Conservation (phyloP, 2,888 invertebrate species). For the Thymelicus sylvestris region DNA sequence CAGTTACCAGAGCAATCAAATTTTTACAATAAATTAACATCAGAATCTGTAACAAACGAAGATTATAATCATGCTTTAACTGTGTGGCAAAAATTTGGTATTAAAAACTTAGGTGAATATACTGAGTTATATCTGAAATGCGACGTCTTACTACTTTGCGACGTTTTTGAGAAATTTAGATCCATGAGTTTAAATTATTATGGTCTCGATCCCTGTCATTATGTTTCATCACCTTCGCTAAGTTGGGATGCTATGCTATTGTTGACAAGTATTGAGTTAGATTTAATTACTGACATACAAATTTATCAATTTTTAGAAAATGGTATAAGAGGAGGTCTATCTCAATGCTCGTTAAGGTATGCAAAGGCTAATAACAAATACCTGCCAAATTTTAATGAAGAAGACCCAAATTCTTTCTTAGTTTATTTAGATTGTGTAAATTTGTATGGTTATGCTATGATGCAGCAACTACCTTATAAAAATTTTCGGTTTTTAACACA, state of each 20-base stretch:
- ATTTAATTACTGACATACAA: conserved; percentile 44
- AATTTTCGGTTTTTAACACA: conserved; percentile 11
- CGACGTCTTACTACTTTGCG: conserved; percentile 45
- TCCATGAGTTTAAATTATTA: conserved; percentile 42
- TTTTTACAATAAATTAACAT: conserved; percentile 13
- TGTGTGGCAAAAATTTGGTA: conserved; percentile 11
- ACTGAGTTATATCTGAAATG: conserved; percentile 44
- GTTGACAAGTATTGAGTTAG: conserved; percentile 39
- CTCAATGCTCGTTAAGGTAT: conserved; percentile 44
- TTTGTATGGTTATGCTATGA: conserved; percentile 50
- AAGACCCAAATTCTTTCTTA: conserved; percentile 36
- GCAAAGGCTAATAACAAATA: conserved; percentile 46
- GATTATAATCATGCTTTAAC: conserved; percentile 9
- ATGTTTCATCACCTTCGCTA: conserved; percentile 41
- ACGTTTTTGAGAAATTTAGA: conserved; percentile 51
- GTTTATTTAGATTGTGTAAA: conserved; percentile 53
- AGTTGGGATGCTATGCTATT: conserved; percentile 46
- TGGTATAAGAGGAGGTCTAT: conserved; percentile 47
- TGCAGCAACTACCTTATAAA: conserved; percentile 30
- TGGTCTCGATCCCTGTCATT: conserved; percentile 46
- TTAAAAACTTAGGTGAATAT: conserved; percentile 10
- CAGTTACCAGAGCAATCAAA: conserved; percentile 1
- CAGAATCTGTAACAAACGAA: conserved; percentile 6
- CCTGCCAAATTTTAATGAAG: conserved; percentile 43
- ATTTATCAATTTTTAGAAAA: conserved; percentile 45